Conservation (phyloP, 2,113 vertebrate genomes). For the Ictidomys tridecemlineatus region DNA sequence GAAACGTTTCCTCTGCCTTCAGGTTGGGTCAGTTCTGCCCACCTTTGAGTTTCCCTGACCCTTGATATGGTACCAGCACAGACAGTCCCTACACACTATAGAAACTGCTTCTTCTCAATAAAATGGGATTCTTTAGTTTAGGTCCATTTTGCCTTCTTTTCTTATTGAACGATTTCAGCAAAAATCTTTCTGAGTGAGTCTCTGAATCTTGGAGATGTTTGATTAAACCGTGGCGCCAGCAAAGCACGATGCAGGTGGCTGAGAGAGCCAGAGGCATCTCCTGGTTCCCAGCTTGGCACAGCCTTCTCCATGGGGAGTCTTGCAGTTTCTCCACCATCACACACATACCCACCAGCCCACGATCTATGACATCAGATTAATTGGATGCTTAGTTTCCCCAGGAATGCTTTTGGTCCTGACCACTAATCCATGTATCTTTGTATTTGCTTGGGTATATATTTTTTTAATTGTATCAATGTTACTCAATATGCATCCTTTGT, state of each 20-base stretch:
- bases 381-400: background rate
- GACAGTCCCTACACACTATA: background rate
- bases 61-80: too few species aligned
- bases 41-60: background rate
- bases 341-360: background rate
- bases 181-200: background rate
- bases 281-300: too few species aligned
- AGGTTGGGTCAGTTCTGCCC: background rate
- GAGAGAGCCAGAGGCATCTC: fast-evolving
- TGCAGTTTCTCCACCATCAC: background rate
- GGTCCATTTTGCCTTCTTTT: background rate
- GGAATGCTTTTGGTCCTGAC: background rate
- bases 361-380: background rate
- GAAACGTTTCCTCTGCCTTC: background rate
- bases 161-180: background rate
- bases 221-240: background rate
- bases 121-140: background rate
- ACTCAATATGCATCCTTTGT: background rate
- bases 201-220: background rate
- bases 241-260: too few species aligned
- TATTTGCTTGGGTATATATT: background rate
- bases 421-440: background rate
- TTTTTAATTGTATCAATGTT: too few species aligned
- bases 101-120: background rate
- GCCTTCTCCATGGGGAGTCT: background rate